Percentiles rank a stretch among this genome's conserved stretches.
These are phyloP conservation scores for Crypturellus tataupa DNA, from an alignment of 2,797 vertebrate genomes.

Conservation along the genomic window DNA sequence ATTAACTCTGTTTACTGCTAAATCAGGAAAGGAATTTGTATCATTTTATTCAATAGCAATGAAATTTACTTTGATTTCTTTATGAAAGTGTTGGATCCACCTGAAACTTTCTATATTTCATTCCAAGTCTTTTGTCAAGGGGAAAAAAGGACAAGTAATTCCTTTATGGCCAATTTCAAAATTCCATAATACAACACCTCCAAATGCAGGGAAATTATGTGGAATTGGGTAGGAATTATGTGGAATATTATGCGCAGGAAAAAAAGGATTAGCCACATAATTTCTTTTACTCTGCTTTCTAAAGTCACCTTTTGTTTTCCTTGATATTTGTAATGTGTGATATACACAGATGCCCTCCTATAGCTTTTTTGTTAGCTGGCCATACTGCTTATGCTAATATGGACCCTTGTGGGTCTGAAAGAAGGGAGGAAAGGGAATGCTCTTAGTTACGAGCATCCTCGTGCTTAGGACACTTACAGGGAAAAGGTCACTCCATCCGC, in stretches of 20 bases:
- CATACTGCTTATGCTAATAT: neutral
- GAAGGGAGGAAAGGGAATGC: neutral
- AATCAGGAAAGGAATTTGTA: neutral
- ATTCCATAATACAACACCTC: neutral
- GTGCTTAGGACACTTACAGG: neutral
- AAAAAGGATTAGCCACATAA: neutral
- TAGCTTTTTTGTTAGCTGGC: neutral
- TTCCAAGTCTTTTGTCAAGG: conserved; percentile 29
- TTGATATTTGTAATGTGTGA: neutral
- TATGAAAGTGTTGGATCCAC: neutral
- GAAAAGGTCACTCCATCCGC: neutral
- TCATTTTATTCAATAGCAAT: conserved; percentile 11
- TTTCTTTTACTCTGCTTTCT: neutral
- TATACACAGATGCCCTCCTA: neutral
- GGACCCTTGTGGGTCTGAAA: neutral
- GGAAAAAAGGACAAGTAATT: conserved; percentile 7
- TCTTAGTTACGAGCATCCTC: neutral
- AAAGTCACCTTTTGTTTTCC: neutral
- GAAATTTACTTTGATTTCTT: conserved; percentile 5
- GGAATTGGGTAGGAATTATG: neutral
- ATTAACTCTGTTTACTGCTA: conserved; percentile 16
- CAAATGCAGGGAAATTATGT: neutral
- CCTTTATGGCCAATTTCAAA: neutral
- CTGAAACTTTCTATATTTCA: neutral
- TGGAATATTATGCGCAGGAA: conserved; percentile 7